Evolutionary conservation across 1,140 invertebrate species (phyloP), one percentile per base, ranked within the genome.

Genomic region (Drosophila leontia): DNA sequence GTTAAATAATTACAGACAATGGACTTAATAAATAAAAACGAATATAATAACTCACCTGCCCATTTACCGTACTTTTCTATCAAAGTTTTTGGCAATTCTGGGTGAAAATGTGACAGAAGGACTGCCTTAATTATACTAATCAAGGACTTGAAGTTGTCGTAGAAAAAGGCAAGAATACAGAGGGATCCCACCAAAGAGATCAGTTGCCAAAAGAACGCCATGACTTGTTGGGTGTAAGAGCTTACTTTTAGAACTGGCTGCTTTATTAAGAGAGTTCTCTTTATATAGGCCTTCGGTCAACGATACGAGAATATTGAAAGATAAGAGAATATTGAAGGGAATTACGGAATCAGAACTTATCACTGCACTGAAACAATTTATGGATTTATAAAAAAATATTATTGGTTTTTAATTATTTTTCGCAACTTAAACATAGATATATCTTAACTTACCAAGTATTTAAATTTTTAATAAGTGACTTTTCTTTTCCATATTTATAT

Each of bases 11-110:
- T 29, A 29, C 26, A 29, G 26, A 29, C 26, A 6, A 6, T 29
- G 5, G 0, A 5, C 26, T 0, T 29, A 29, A 29, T 41, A n/a
- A 41, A 17, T 19, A 19, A 45, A 26, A 7, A 26, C 0, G 3
- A 3, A 1, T 23, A 0, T 4, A 17, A 32, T 2, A 11, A 69
- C 92, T 93, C 42, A 95, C 94, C 94, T 75, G 94, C 94, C 94
- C 94, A 95, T 72, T 94, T 92, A 80, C 94, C 94, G 77, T 92
- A 95, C 76, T 93, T 94, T 70, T 94, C 94, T 19, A 93, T 62
- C 69, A 95, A 75, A 5, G 93, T 91, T 71, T 94, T 92, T 41
- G 94, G 94, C 71, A 94, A 92, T 32, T 93, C 81, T 7, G 94
- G 94, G 80, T 94, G 93, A 71, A 95, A 94, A 75, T 93, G 94